These are phyloP conservation scores for Saguinus midas DNA, from an alignment of 2,113 vertebrate species.

Conservation along the genomic window DNA sequence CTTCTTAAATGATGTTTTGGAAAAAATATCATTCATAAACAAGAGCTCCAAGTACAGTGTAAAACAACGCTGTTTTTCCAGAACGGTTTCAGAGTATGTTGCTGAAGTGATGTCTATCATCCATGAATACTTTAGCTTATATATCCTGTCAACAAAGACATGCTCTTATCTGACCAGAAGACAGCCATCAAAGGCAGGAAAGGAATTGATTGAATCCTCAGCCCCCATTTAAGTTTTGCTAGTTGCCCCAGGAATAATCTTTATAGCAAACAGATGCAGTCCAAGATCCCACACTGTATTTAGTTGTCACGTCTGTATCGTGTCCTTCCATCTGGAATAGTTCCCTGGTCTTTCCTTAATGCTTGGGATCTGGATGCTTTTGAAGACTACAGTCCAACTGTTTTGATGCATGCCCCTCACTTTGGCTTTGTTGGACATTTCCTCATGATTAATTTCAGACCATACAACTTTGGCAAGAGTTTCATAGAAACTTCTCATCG, in stretches of 20 bases:
- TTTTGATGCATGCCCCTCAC: not conserved
- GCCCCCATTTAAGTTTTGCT: not conserved
- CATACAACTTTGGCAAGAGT: not conserved
- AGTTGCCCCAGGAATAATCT: not conserved
- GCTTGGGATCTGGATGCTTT: not conserved
- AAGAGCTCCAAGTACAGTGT: not conserved
- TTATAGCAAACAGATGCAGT: not conserved
- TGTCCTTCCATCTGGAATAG: not conserved
- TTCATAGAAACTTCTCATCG: not conserved
- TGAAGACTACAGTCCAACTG: not conserved
- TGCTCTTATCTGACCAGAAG: rapidly evolving
- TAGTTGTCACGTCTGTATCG: not conserved
- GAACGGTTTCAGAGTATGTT: not conserved
- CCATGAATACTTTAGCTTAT: not conserved
- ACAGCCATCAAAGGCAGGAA: not conserved
- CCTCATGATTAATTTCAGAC: not conserved
- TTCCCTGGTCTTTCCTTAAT: not conserved
- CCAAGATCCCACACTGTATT: not conserved
- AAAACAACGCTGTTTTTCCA: not conserved
- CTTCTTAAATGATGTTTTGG: not conserved
- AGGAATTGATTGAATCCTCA: not conserved
- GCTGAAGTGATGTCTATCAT: not conserved
- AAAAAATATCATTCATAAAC: not conserved
- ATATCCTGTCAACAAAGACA: not conserved
- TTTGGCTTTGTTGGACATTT: not conserved